Percentiles rank a stretch among this genome's conserved stretches.
These are phyloP conservation scores for Eilema griseolum DNA, from an alignment of 2,888 invertebrate genomes.

Conservation along the genomic window DNA sequence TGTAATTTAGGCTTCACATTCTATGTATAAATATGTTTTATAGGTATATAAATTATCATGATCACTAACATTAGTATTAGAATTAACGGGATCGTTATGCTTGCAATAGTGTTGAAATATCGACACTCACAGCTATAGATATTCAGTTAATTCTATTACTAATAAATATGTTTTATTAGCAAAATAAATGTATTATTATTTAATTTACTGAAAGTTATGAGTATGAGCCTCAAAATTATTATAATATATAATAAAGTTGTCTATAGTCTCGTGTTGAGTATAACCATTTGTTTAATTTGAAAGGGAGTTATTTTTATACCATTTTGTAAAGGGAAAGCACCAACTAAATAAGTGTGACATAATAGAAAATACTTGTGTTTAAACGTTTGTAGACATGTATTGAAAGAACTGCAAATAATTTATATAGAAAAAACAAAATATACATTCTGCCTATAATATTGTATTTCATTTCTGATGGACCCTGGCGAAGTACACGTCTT, in stretches of 20 bases:
- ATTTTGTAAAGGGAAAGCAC: slow-evolving; percentile 72
- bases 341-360: slow-evolving; percentile 82
- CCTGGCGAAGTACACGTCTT: neutral
- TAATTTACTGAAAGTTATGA: slow-evolving; percentile 26
- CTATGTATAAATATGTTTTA: slow-evolving; percentile 33
- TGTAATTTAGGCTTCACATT: slow-evolving; percentile 53
- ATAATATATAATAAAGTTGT: slow-evolving; percentile 43
- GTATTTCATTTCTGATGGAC: slow-evolving; percentile 57
- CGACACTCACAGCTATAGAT: neutral
- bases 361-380: slow-evolving; percentile 73
- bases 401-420: slow-evolving; percentile 83
- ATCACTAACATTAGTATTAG: neutral
- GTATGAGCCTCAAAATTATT: slow-evolving; percentile 59
- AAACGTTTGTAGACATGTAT: slow-evolving; percentile 76
- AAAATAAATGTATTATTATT: slow-evolving; percentile 32
- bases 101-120: too few species aligned
- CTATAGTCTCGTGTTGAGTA: slow-evolving; percentile 43
- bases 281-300: slow-evolving; percentile 55
- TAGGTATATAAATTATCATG: slow-evolving; percentile 4
- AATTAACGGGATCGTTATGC: neutral
- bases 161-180: slow-evolving; percentile 25
- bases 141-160: slow-evolving; percentile 20
- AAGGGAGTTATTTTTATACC: slow-evolving; percentile 73
- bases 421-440: slow-evolving; percentile 80
- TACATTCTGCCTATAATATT: slow-evolving; percentile 77